Evolutionary conservation across 2,888 invertebrate species (phyloP).

Genomic region (Amitus sp.): DNA sequence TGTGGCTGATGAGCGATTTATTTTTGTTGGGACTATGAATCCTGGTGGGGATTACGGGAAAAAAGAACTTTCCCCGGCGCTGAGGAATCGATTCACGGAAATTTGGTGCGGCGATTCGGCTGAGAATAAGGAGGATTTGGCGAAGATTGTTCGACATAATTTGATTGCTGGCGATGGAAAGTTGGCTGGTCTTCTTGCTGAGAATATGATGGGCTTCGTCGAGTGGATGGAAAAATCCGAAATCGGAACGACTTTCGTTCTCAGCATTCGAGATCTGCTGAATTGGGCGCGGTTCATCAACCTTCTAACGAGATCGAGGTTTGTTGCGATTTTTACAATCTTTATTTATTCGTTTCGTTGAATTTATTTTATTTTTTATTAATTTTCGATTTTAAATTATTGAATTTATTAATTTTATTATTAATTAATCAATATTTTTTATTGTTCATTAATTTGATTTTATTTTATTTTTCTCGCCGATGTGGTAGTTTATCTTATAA

Average conservation of each 20-base stretch:
- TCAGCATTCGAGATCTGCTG: slow-evolving; percentile 91
- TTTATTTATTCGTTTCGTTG: no score
- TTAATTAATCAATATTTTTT: no score
- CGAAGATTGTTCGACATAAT: slow-evolving; percentile 84
- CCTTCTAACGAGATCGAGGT: slow-evolving; percentile 61
- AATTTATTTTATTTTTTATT: no score
- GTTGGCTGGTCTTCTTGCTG: slow-evolving; percentile 73
- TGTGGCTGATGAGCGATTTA: slow-evolving; percentile 78
- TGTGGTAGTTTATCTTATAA: no score
- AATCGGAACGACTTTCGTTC: slow-evolving; percentile 80
- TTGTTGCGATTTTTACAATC: no score
- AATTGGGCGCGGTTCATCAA: slow-evolving; percentile 95
- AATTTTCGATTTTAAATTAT: no score
- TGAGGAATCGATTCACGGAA: slow-evolving; percentile 97
- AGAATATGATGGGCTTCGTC: slow-evolving; percentile 81
- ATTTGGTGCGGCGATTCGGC: slow-evolving; percentile 93
- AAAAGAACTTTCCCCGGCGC: slow-evolving; percentile 96
- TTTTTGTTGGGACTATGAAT: slow-evolving; percentile 97
- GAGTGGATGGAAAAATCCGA: slow-evolving; percentile 79
- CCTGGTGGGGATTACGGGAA: slow-evolving; percentile 99
- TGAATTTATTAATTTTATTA: no score
- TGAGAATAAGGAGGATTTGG: slow-evolving; percentile 75
- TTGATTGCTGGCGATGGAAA: slow-evolving; percentile 70
- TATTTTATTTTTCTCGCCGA: no score
- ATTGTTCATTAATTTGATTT: no score